Evolutionary conservation across 2,797 vertebrate species (phyloP).

Genomic region (Macroramphosus scolopax): DNA sequence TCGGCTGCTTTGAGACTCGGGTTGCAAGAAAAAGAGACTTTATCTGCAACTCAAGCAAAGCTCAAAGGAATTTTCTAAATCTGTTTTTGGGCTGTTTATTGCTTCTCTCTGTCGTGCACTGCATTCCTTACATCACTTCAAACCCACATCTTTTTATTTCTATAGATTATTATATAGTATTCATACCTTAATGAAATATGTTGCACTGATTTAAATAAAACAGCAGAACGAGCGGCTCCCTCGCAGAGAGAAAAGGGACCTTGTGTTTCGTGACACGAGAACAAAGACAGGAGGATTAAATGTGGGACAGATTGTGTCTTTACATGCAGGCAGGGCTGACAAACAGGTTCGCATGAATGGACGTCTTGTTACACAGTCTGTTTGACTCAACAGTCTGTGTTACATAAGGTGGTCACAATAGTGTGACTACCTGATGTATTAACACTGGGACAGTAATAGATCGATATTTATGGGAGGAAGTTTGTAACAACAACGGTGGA

Average conservation of each 20-base stretch:
- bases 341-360: slow-evolving; percentile 26
- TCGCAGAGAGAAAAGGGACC: too few species aligned
- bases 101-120: too few species aligned
- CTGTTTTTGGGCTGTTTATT: slow-evolving; percentile 22
- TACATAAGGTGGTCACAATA: neutral
- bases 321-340: slow-evolving; percentile 2
- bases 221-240: too few species aligned
- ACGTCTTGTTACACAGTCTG: slow-evolving; percentile 1
- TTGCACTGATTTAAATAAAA: too few species aligned
- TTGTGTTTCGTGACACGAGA: slow-evolving; percentile 1
- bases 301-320: slow-evolving; percentile 17
- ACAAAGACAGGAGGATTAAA: slow-evolving; percentile 8
- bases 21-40: slow-evolving; percentile 34
- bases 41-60: slow-evolving; percentile 35
- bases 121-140: too few species aligned
- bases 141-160: too few species aligned
- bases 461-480: too few species aligned
- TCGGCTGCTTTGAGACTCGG: slow-evolving; percentile 50
- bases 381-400: neutral
- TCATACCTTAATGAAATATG: too few species aligned
- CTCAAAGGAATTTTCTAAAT: slow-evolving; percentile 39
- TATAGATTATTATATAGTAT: too few species aligned
- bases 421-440: slow-evolving; percentile 4
- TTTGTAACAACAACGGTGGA: too few species aligned
- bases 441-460: too few species aligned